Conservation (phyloP, 2,797 vertebrate genomes). For the Coluber constrictor region DNA sequence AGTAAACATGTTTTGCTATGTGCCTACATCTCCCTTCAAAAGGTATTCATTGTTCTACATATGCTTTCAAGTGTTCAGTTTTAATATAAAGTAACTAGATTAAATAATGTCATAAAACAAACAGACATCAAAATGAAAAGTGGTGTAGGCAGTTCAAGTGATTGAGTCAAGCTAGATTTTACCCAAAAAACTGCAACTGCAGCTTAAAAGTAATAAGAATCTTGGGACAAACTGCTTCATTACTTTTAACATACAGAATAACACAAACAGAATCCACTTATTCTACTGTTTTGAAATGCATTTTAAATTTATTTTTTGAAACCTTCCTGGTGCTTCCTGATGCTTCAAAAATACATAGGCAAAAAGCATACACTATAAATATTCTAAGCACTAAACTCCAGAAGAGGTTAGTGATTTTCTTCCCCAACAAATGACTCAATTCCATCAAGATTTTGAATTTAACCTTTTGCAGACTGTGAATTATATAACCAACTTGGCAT, state of each 20-base stretch:
- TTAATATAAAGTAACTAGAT: neutral
- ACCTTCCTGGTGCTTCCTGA: neutral
- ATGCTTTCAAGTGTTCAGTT: neutral
- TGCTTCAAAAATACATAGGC: slow-evolving; percentile 11
- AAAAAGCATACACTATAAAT: slow-evolving; percentile 21
- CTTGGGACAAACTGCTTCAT: neutral
- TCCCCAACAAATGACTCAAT: slow-evolving; percentile 59
- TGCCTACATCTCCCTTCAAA: neutral
- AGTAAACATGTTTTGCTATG: neutral
- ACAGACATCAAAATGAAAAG: neutral
- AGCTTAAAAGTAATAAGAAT: neutral
- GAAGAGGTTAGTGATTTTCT: slow-evolving; percentile 55
- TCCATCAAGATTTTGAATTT: slow-evolving; percentile 52
- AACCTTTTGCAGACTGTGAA: slow-evolving; percentile 60
- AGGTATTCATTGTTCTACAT: neutral
- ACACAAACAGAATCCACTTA: neutral
- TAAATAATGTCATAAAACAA: neutral
- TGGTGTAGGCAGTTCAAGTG: neutral
- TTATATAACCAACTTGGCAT: slow-evolving; percentile 62
- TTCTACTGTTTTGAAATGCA: neutral
- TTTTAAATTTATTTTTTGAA: neutral
- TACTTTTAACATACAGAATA: neutral
- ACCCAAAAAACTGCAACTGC: neutral
- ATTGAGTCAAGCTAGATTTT: neutral
- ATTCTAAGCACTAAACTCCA: slow-evolving; percentile 35